These are phyloP conservation scores for Sanderia malayensis DNA, from an alignment of 30 jellyfish, hydroid and myxozoan genomes.

Conservation along the genomic window DNA sequence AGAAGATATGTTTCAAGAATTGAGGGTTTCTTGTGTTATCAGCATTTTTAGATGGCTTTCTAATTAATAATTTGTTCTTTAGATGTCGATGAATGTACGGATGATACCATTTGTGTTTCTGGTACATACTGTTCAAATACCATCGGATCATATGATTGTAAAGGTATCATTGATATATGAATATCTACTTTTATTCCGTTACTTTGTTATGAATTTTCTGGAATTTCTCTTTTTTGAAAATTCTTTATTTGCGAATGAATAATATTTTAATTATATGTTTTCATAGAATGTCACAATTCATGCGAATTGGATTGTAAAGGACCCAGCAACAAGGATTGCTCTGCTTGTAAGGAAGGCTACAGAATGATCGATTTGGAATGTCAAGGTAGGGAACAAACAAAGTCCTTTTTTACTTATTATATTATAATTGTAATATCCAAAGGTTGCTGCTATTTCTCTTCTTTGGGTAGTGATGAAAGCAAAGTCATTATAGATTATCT, in stretches of 20 bases:
- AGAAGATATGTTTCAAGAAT: too few relatives aligned
- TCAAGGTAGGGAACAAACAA: too few relatives aligned
- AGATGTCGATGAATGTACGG: constrained; percentile 83
- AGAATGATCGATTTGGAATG: constrained; percentile 66
- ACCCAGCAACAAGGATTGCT: constrained; percentile 63
- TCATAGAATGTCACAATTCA: constrained; percentile 81
- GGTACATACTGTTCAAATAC: constrained; percentile 79
- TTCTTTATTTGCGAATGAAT: too few relatives aligned
- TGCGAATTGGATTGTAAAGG: constrained; percentile 91
- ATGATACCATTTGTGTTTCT: constrained; percentile 41
- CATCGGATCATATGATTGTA: constrained; percentile 75
- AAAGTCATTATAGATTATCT: too few relatives aligned
- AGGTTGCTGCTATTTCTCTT: too few relatives aligned
- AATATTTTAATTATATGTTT: too few relatives aligned
- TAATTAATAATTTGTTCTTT: background rate
- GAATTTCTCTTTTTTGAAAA: too few relatives aligned
- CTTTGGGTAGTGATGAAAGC: too few relatives aligned
- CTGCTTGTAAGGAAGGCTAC: constrained; percentile 80
- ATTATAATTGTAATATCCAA: too few relatives aligned
- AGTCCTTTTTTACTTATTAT: too few relatives aligned
- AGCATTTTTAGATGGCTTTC: too few relatives aligned
- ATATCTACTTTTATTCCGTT: background rate
- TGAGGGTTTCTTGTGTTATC: too few relatives aligned
- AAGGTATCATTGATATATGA: constrained; percentile 35
- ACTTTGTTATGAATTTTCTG: background rate